Base-by-base conservation (phyloP, 1,140 invertebrate genomes). In the Pogonomyrmex californicus region DNA sequence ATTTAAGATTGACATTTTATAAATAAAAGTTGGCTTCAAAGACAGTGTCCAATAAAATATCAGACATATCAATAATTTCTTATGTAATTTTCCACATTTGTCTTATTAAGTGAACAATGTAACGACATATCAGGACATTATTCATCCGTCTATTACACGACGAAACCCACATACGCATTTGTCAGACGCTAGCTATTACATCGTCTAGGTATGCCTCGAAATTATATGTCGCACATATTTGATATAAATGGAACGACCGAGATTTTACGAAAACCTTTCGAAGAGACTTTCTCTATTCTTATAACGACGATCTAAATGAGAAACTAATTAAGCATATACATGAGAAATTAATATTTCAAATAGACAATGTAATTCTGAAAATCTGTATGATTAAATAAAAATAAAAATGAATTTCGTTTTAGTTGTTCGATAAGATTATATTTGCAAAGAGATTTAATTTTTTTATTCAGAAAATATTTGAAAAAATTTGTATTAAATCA, bases 141-240 rank as follows among this genome's bases (percentile, higher is more conserved):
- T 81, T 81, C 47, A 70, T 70, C 38, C 58, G 41, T 62, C 9
- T 56, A 44, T 81, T 70, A 56, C 36, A 54, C 63, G 47, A 41
- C 49, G 14, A 54, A 56, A 81, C 49, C 63, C 38, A 81, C 63
- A 44, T 63, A 41, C 47, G 47, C 38, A 54, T 70, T 70, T 56
- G n/a, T 33, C 77, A 70, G 36, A 70, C 70, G 38, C 49, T 47
- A 23, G 49, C 49, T 68, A 56, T 70, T 56, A 70, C 63, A 56
- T 81, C 49, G 63, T 68, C 75, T 78, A 65, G 76, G 71, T 36
- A 49, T 23, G 65, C 10, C 36, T 56, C 49, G 63, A 81, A 81
- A 81, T 81, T 47, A 41, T 49, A 78, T 38, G 36, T 54, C 47
- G 41, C 14, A 54, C 10, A 63, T 10, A 47, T 63, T 47, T 30